Conservation (phyloP, 1,140 invertebrate genomes). For the Bicyclus anynana region DNA sequence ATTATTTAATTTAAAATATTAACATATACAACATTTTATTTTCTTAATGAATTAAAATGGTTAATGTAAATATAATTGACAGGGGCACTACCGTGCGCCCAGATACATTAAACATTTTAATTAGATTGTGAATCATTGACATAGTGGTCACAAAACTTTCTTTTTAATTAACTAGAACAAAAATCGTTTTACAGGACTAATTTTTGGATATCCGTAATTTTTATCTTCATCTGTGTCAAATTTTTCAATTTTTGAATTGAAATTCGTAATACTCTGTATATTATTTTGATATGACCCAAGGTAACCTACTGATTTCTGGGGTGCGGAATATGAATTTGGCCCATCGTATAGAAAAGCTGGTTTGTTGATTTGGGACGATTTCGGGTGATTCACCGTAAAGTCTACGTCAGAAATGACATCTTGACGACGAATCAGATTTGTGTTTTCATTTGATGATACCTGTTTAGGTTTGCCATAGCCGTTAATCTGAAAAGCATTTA, state of each 20-base stretch:
- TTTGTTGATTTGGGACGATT: conserved; percentile 27
- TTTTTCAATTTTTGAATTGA: conserved; percentile 50
- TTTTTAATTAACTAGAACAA: conserved; percentile 5
- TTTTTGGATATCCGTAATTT: conserved; percentile 46
- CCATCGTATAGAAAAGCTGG: conserved; percentile 46
- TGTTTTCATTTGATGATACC: conserved; percentile 9
- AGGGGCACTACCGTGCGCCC: too few species aligned
- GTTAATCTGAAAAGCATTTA: conserved; percentile 47
- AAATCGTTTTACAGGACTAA: conserved; percentile 32
- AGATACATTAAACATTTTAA: too few species aligned
- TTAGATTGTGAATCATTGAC: not conserved
- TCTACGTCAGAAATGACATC: conserved; percentile 35
- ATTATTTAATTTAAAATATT: too few species aligned
- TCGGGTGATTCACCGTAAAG: conserved; percentile 39
- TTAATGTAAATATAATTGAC: too few species aligned
- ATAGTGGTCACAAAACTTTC: not conserved
- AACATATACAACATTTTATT: not conserved
- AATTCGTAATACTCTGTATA: conserved; percentile 29
- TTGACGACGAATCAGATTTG: conserved; percentile 28
- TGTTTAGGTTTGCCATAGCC: conserved; percentile 41
- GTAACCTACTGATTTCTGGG: conserved; percentile 53
- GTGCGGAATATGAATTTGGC: conserved; percentile 60
- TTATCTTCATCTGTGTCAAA: conserved; percentile 39
- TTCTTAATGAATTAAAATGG: too few species aligned
- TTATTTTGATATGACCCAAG: conserved; percentile 28